Base-by-base conservation (phyloP, 2,797 vertebrate species). In the Nasua narica region DNA sequence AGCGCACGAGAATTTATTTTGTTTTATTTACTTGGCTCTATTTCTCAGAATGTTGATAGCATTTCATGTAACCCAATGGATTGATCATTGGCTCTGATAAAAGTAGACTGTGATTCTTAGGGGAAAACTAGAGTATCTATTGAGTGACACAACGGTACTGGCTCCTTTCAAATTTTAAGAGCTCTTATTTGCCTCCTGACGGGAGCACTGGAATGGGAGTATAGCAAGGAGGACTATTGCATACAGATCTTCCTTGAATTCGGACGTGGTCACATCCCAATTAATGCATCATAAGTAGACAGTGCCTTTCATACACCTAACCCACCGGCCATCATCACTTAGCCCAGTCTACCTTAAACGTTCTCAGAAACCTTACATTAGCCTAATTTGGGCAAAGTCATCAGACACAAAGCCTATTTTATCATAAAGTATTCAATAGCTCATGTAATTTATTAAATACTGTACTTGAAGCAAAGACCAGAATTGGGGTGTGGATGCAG, bases 1-100 rank as follows among this genome's bases (percentile, higher is more conserved):
- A 95, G 1, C 86, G 48, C 79, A 6, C 74, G 93, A 95, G 97
- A 83, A 40, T 82, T 95, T 93, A 84, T 97, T 97, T 50, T 93
- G 60, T 54, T 35, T 90, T 97, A 76, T 96, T 84, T 90, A 70
- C 90, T 98, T 72, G 94, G 77, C 92, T 87, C 83, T 60, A 13
- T 19, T 16, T 97, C 96, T 15, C 35, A 52, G 82, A 62, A 67
- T 84, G 67, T 86, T 87, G 90, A 52, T 58, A 87, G 76, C 86
- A 19, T 91, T 95, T 58, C 94, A 50, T 50, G 79, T 35, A 87
- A 62, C 87, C 90, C 90, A 54, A 3, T 54, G 84, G 85, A 90
- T 95, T 90, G 81, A 84, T 86, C 74, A 72, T 96, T 74, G 87
- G 37, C 67, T 86, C 84, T 60, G 89, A 50, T 94, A 76, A 88